These are phyloP conservation scores for Mylabris phalerata DNA, from an alignment of 1,140 invertebrate species.

Conservation along the genomic window DNA sequence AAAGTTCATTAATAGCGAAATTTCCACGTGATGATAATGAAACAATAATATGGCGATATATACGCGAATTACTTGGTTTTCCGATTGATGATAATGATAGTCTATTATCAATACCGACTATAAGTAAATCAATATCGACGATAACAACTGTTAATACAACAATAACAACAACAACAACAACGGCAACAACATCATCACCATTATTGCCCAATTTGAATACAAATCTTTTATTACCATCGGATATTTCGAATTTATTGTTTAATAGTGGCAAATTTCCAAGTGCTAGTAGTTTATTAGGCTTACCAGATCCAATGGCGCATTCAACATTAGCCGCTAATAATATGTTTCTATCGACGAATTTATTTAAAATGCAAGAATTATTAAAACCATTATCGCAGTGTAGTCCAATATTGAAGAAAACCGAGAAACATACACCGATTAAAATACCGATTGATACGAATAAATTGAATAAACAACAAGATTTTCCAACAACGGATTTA, in stretches of 20 bases:
- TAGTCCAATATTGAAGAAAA: conserved; percentile 36
- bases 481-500: conserved; percentile 36
- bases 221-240: conserved; percentile 53
- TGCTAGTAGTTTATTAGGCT: conserved; percentile 48
- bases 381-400: conserved; percentile 47
- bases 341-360: conserved; percentile 54
- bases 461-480: conserved; percentile 22
- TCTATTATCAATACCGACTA: conserved; percentile 48
- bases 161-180: too few relatives aligned
- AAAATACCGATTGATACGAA: conserved; percentile 38
- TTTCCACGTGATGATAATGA: conserved; percentile 61
- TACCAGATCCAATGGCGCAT: conserved; percentile 61
- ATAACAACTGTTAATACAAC: too few relatives aligned
- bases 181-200: conserved; percentile 14
- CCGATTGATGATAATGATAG: conserved; percentile 49
- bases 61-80: conserved; percentile 50
- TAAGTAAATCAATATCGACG: conserved; percentile 38
- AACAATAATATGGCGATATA: conserved; percentile 56
- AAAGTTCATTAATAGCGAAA: conserved; percentile 57
- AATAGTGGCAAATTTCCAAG: conserved; percentile 53
- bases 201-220: conserved; percentile 37
- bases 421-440: conserved; percentile 40
- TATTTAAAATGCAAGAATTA: conserved; percentile 48
- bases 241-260: conserved; percentile 55
- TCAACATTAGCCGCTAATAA: conserved; percentile 61